Percentiles rank a stretch among this genome's conserved stretches.
Conservation (phyloP, 2,113 vertebrate genomes). For the Tinamus guttatus region DNA sequence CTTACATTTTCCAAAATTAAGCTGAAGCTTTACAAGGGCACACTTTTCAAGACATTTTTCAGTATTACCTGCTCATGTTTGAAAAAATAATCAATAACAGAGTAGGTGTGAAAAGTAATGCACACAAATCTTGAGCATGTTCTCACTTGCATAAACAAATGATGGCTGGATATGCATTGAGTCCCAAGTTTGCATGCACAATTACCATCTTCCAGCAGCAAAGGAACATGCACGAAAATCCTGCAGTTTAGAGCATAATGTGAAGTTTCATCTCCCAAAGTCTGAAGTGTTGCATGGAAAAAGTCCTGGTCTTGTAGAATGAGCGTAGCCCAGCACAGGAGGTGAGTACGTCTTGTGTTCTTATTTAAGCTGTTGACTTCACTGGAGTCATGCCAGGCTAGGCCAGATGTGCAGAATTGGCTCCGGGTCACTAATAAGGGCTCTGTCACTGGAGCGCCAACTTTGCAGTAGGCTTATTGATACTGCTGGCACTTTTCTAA, state of each 20-base stretch:
- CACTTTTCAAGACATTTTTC: neutral
- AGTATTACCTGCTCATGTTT: neutral
- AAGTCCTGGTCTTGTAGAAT: neutral
- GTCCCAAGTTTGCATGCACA: neutral
- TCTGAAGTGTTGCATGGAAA: neutral
- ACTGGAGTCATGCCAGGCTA: neutral
- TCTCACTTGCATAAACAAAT: neutral
- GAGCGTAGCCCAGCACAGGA: neutral
- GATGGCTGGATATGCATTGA: neutral
- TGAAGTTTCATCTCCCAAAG: neutral
- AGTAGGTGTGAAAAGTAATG: neutral
- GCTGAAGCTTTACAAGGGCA: neutral
- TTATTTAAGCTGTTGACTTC: conserved; percentile 33
- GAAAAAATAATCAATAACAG: neutral
- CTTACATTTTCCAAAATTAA: neutral
- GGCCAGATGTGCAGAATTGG: conserved; percentile 42
- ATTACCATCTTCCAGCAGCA: neutral
- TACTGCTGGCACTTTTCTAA: neutral
- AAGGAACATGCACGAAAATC: neutral
- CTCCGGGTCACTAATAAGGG: conserved; percentile 40
- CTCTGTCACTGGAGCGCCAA: conserved; percentile 24
- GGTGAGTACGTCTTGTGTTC: neutral
- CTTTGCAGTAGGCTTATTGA: conserved; percentile 6
- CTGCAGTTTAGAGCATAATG: neutral
- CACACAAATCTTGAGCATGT: neutral